phyloP scores from a whole-genome alignment of 2,797 vertebrate species.

The Mormyrops boulengeri region DNA sequence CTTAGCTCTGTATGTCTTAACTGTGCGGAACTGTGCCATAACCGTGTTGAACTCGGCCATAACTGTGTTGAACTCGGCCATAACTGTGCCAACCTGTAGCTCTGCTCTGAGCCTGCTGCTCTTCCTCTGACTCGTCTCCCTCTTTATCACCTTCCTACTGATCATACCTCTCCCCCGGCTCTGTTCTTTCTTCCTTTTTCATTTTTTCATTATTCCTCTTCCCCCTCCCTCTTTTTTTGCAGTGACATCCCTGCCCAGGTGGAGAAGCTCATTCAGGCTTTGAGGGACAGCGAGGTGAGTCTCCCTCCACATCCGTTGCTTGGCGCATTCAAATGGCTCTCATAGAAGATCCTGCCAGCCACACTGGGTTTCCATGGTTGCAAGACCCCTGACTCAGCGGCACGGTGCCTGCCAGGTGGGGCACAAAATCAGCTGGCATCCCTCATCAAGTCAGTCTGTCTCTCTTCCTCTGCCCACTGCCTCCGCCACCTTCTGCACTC shows the following conservation, averaged over 20 bases:
- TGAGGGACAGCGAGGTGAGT: slow-evolving; percentile 74
- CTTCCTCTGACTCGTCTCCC: slow-evolving; percentile 50
- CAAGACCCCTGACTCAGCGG: no score
- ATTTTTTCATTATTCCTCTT: slow-evolving; percentile 42
- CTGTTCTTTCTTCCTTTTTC: not conserved
- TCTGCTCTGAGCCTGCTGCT: not conserved
- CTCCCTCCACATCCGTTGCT: not conserved
- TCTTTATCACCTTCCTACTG: not conserved
- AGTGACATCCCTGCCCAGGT: slow-evolving; percentile 77
- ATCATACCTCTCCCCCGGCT: not conserved
- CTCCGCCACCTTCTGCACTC: slow-evolving; percentile 21
- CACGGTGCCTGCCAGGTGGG: not conserved
- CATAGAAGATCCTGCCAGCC: not conserved
- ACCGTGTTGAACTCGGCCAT: not conserved
- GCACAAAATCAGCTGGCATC: not conserved
- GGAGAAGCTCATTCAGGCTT: slow-evolving; percentile 57
- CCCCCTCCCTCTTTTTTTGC: slow-evolving; percentile 25
- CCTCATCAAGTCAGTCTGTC: not conserved
- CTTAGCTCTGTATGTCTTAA: not conserved
- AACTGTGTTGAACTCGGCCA: not conserved
- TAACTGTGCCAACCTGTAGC: not conserved
- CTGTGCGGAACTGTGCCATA: not conserved
- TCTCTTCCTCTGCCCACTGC: slow-evolving; percentile 18
- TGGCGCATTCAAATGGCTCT: not conserved
- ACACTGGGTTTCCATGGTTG: not conserved